Percentiles rank a stretch among this genome's conserved stretches.
Conservation (phyloP, 2,113 vertebrate species). For the Anolis sagrei region DNA sequence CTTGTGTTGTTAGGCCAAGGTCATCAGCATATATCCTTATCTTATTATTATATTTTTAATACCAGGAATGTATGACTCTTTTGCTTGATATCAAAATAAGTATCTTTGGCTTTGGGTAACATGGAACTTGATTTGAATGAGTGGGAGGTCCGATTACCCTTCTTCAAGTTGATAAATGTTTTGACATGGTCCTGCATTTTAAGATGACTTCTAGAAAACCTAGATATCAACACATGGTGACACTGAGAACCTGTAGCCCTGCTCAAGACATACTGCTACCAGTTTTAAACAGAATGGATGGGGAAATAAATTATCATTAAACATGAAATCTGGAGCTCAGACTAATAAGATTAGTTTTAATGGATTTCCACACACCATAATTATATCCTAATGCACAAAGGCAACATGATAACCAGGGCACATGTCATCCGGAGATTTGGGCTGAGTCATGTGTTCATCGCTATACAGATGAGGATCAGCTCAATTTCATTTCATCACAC, state of each 20-base stretch:
- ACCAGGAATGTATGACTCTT: too few relatives aligned
- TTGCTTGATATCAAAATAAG: too few relatives aligned
- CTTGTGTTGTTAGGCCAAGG: too few relatives aligned
- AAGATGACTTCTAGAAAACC: not conserved
- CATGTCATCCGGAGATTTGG: not conserved
- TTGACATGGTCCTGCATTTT: not conserved
- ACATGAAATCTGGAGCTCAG: conserved; percentile 14
- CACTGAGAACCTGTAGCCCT: not conserved
- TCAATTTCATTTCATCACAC: not conserved
- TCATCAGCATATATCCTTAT: too few relatives aligned
- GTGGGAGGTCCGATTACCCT: too few relatives aligned
- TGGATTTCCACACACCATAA: not conserved
- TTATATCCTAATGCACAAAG: not conserved
- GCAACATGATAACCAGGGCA: not conserved
- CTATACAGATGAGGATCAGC: not conserved
- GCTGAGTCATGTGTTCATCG: not conserved
- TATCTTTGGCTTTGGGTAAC: too few relatives aligned
- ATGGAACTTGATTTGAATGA: too few relatives aligned
- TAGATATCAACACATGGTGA: not conserved
- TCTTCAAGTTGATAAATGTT: too few relatives aligned
- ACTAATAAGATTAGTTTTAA: conserved; percentile 11
- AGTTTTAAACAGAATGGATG: not conserved
- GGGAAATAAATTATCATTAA: not conserved
- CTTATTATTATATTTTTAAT: too few relatives aligned
- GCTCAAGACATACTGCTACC: not conserved